Evolutionary conservation across 2,113 vertebrate genomes (phyloP).

Genomic region (Arothron firmamentum): DNA sequence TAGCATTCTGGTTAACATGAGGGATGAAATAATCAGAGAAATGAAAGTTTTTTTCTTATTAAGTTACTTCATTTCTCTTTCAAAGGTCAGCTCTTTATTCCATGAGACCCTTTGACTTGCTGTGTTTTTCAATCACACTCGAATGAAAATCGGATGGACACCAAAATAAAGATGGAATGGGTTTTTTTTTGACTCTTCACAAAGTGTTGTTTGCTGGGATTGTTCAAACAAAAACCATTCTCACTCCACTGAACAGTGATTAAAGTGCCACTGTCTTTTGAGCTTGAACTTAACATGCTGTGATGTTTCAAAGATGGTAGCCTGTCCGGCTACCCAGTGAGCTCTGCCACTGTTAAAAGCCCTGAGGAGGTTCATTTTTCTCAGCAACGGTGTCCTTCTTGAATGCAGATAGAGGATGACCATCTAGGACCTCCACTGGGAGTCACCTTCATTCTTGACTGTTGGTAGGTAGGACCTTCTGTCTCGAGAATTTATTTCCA

Average conservation of each 20-base stretch:
- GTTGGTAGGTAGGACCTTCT: no score
- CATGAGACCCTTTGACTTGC: constrained; percentile 5
- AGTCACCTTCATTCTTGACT: no score
- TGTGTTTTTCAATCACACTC: constrained; percentile 15
- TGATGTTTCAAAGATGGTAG: no score
- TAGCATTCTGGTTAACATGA: constrained; percentile 16
- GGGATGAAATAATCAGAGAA: constrained; percentile 17
- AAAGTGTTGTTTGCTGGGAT: no score
- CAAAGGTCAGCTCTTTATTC: background rate
- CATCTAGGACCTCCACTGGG: background rate
- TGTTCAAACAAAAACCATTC: no score
- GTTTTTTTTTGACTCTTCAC: background rate
- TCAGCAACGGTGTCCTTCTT: no score
- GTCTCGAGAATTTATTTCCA: no score
- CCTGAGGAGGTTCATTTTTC: no score
- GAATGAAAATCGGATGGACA: constrained; percentile 21
- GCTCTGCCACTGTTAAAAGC: no score
- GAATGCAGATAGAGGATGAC: background rate
- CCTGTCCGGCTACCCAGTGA: no score
- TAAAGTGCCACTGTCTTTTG: constrained; percentile 22
- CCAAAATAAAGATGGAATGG: constrained; percentile 20
- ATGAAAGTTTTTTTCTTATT: constrained; percentile 17
- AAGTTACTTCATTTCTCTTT: constrained; percentile 1
- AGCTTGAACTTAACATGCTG: background rate
- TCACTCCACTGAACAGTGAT: constrained; percentile 17